Evolutionary conservation across 2,888 invertebrate species (phyloP), one percentile per base, ranked within the genome.

Genomic region (Sinhomidia bicolor): DNA sequence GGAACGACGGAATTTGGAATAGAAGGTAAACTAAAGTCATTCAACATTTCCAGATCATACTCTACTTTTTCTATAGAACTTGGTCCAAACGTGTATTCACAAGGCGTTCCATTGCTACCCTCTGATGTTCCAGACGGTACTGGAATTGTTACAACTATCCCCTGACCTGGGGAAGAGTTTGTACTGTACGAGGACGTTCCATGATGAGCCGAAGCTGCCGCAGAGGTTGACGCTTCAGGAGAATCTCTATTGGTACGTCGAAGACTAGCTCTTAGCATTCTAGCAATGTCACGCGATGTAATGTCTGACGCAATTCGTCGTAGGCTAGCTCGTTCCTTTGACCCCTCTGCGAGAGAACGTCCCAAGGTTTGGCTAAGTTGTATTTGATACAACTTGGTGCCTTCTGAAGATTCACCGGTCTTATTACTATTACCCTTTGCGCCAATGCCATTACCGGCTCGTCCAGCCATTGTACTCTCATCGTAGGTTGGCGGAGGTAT

Each of bases 301-400:
- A 92, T 91, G 65, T 92, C 92, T 0, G 91, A 91, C 10, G 91
- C 91, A 23, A 92, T 92, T 65, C 92, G 60, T 26, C 92, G 74
- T 5, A 91, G 76, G 82, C 90, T 91, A 1, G 90, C 88, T 17
- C 91, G 71, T 41, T 91, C 91, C 60, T 91, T 91, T 2, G 84
- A 71, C n/a, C 86, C 87, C 76, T 89, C 83, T 1, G 89, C 89
- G 0, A 90, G 79, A 10, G 90, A 85, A 4, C 91, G 79, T 6
- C 90, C 89, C 4, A 91, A 76, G 1, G 91, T 91, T 71, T 89
- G 89, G 65, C 90, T 90, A 0, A 91, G 78, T 76, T 90, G 90
- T 51, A 90, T 85, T 65, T 89, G 89, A 20, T 82, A 86, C 23
- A 82, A 32, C 26, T 62, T 85, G 20, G 76, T 26, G 7, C 74